These are phyloP conservation scores for Pachyrhynchus sulphureomaculatus DNA, from an alignment of 1,140 invertebrate genomes.

Conservation along the genomic window DNA sequence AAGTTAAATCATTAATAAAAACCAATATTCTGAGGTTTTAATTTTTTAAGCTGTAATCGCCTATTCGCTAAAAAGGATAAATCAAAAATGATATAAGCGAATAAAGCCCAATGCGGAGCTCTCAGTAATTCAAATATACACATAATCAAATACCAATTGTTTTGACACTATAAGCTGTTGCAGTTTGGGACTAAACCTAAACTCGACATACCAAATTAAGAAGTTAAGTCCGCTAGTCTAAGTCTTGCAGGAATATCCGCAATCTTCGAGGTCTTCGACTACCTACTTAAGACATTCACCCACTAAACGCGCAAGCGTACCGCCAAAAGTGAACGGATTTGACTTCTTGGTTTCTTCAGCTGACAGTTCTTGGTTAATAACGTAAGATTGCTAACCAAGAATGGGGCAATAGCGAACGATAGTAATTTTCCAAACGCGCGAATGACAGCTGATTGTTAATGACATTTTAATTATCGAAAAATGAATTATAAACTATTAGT, in stretches of 20 bases:
- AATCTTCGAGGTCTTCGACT: slow-evolving; percentile 37
- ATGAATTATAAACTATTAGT: slow-evolving; percentile 13
- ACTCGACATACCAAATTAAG: too few species aligned
- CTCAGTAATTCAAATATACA: too few species aligned
- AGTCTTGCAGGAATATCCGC: slow-evolving; percentile 30
- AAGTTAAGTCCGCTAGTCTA: slow-evolving; percentile 5
- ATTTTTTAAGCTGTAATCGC: too few species aligned
- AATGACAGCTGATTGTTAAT: background rate
- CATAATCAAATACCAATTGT: too few species aligned
- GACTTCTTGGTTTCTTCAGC: slow-evolving; percentile 35
- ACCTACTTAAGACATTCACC: slow-evolving; percentile 45
- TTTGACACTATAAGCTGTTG: too few species aligned
- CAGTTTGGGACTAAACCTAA: too few species aligned
- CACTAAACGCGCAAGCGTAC: slow-evolving; percentile 40
- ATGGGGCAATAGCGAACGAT: slow-evolving; percentile 16
- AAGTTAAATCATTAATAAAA: too few species aligned
- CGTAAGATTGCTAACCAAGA: slow-evolving; percentile 20
- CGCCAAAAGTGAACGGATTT: slow-evolving; percentile 34
- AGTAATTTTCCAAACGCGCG: background rate
- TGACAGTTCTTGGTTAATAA: slow-evolving; percentile 38
- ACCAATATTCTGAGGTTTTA: too few species aligned
- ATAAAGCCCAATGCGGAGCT: too few species aligned
- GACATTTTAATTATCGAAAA: background rate
- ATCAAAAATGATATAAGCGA: too few species aligned
- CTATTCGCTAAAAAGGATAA: too few species aligned